Conservation (phyloP, 2,888 invertebrate species). For the Lithophane socia region DNA sequence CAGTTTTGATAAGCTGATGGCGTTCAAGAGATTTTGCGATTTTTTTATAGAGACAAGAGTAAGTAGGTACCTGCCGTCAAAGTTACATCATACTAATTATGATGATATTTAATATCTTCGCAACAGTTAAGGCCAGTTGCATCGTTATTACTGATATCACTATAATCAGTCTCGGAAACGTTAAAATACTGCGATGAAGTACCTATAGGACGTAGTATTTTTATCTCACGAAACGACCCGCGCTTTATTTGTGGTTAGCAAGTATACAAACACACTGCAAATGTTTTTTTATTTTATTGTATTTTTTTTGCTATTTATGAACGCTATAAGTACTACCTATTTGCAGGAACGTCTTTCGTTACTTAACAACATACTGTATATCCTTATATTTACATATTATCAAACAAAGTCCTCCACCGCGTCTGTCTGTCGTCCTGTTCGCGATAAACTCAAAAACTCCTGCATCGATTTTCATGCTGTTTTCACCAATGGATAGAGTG, state of each 20-base stretch:
- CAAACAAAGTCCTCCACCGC: no score
- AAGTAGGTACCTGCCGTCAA: not conserved
- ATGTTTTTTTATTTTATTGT: not conserved
- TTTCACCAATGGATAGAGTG: no score
- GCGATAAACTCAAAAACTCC: no score
- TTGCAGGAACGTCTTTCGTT: no score
- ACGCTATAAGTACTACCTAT: no score
- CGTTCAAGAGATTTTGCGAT: no score
- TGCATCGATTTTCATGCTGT: no score
- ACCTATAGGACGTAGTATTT: not conserved
- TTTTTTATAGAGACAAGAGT: not conserved
- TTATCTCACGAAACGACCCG: not conserved
- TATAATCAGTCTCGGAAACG: slow-evolving; percentile 12
- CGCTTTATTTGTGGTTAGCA: not conserved
- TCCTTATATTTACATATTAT: no score
- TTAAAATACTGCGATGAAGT: slow-evolving; percentile 5
- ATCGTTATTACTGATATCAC: slow-evolving; percentile 31
- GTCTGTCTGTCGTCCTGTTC: no score
- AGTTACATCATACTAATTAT: not conserved
- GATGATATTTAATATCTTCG: not conserved
- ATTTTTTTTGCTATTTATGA: no score
- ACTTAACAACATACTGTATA: no score
- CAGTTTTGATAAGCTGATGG: no score
- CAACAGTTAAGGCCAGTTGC: slow-evolving; percentile 20
- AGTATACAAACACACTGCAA: not conserved